phyloP scores from a whole-genome alignment of 1,140 invertebrate genomes.

The Drosophila nannoptera region DNA sequence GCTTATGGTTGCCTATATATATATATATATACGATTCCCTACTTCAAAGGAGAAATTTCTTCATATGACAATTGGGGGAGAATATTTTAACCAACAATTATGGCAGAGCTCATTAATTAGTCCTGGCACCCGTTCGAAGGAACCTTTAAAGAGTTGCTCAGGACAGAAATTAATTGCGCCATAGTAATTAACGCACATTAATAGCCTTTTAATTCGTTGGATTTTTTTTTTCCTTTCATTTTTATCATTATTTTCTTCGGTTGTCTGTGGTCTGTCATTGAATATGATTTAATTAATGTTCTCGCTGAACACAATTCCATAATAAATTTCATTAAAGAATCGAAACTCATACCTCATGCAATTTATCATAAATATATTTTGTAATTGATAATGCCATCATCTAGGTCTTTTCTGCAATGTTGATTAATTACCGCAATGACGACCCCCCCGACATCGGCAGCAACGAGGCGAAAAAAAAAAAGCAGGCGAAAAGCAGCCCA shows the following conservation, averaged over 20 bases:
- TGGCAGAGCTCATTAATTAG: too few relatives aligned
- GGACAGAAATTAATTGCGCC: slow-evolving; percentile 11
- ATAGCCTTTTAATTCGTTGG: slow-evolving; percentile 35
- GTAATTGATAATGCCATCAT: slow-evolving; percentile 73
- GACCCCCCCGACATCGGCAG: slow-evolving; percentile 49
- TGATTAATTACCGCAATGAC: slow-evolving; percentile 75
- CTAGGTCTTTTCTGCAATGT: slow-evolving; percentile 63
- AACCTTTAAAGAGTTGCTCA: neutral
- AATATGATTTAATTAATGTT: slow-evolving; percentile 59
- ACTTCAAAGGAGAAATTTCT: too few relatives aligned
- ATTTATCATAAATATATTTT: slow-evolving; percentile 65
- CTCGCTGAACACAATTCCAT: slow-evolving; percentile 59
- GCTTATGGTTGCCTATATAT: too few relatives aligned
- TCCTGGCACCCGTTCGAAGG: too few relatives aligned
- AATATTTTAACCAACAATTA: too few relatives aligned
- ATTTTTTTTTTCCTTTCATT: slow-evolving; percentile 1
- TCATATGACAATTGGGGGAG: too few relatives aligned
- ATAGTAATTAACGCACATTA: slow-evolving; percentile 39
- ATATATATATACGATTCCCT: too few relatives aligned
- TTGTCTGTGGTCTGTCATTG: slow-evolving; percentile 27
- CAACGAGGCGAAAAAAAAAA: neutral
- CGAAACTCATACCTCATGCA: slow-evolving; percentile 49
- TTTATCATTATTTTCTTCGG: slow-evolving; percentile 6
- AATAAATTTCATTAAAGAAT: slow-evolving; percentile 72
- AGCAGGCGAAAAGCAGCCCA: slow-evolving; percentile 40